A percentile compares a stretch with the other conserved stretches of the same genome.
These are phyloP conservation scores for Sinella curviseta DNA, from an alignment of 1,140 invertebrate genomes.

Conservation along the genomic window DNA sequence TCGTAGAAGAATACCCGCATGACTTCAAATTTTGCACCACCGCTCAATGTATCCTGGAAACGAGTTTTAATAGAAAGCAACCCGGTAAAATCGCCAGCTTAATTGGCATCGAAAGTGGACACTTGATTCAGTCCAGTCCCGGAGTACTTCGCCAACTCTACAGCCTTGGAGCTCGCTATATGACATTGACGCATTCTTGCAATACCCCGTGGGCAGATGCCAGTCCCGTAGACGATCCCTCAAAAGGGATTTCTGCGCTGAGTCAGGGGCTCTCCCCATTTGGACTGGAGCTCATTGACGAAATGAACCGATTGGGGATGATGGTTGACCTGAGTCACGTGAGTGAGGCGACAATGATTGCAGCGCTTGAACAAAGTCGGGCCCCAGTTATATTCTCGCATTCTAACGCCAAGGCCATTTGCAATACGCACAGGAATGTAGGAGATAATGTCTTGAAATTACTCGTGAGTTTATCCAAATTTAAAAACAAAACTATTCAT, in stretches of 20 bases:
- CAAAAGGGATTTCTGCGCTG: neutral
- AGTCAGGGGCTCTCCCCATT: conserved; percentile 39
- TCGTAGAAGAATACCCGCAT: conserved; percentile 34
- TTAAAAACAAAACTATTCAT: neutral
- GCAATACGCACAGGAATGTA: conserved; percentile 64
- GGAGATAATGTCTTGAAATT: conserved; percentile 61
- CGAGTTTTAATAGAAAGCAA: conserved; percentile 7
- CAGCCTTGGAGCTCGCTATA: conserved; percentile 58
- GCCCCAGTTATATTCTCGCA: conserved; percentile 70
- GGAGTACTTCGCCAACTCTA: conserved; percentile 59
- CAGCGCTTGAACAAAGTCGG: conserved; percentile 56
- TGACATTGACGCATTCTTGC: conserved; percentile 62
- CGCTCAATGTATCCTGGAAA: neutral
- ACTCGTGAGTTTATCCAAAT: conserved; percentile 55
- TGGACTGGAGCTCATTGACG: conserved; percentile 44
- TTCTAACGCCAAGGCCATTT: conserved; percentile 61
- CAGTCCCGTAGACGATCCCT: conserved; percentile 32
- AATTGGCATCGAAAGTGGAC: conserved; percentile 60
- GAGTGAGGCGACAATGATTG: conserved; percentile 60
- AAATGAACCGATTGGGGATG: conserved; percentile 58
- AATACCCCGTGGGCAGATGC: conserved; percentile 58
- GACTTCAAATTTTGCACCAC: conserved; percentile 34
- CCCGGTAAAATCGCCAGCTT: conserved; percentile 56
- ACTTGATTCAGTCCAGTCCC: conserved; percentile 59
- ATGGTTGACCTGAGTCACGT: conserved; percentile 67